Evolutionary conservation across 1,140 invertebrate species (phyloP).

Genomic region (Drosophila aff.): DNA sequence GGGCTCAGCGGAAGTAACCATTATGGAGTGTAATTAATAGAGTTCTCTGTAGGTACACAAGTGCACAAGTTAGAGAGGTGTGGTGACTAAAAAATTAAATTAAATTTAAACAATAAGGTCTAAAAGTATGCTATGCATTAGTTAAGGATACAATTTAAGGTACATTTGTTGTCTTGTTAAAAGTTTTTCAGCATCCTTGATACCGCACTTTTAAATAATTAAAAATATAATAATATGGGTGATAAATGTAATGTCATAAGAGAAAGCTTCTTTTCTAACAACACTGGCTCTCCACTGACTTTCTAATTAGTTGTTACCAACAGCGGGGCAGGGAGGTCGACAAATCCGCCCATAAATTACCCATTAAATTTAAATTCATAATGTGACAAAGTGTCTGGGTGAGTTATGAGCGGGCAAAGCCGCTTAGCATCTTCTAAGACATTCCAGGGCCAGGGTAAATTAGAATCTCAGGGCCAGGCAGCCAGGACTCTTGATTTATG

Average conservation of each 20-base stretch:
- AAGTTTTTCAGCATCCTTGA: too few relatives aligned
- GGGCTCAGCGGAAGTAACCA: slow-evolving; percentile 49
- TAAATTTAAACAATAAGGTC: not conserved
- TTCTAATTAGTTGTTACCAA: slow-evolving; percentile 53
- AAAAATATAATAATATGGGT: not conserved
- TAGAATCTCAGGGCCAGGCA: slow-evolving; percentile 31
- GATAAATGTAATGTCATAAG: not conserved
- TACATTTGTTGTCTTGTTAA: not conserved
- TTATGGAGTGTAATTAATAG: slow-evolving; percentile 67
- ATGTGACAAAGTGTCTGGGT: slow-evolving; percentile 70
- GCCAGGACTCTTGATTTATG: slow-evolving; percentile 67
- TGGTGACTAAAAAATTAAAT: not conserved
- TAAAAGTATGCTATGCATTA: not conserved
- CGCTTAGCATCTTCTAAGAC: slow-evolving; percentile 77
- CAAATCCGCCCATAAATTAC: slow-evolving; percentile 75
- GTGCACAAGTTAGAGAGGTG: not conserved
- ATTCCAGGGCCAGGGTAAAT: slow-evolving; percentile 59
- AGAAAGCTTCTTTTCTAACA: not conserved
- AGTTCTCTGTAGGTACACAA: slow-evolving; percentile 5
- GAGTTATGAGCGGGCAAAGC: slow-evolving; percentile 75
- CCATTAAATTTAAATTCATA: slow-evolving; percentile 79
- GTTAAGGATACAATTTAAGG: not conserved
- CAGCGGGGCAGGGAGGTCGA: slow-evolving; percentile 25
- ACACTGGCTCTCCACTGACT: slow-evolving; percentile 15
- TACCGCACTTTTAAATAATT: not conserved